These are phyloP conservation scores for Rachycentron canadum DNA, from an alignment of 2,797 vertebrate species.

Conservation along the genomic window DNA sequence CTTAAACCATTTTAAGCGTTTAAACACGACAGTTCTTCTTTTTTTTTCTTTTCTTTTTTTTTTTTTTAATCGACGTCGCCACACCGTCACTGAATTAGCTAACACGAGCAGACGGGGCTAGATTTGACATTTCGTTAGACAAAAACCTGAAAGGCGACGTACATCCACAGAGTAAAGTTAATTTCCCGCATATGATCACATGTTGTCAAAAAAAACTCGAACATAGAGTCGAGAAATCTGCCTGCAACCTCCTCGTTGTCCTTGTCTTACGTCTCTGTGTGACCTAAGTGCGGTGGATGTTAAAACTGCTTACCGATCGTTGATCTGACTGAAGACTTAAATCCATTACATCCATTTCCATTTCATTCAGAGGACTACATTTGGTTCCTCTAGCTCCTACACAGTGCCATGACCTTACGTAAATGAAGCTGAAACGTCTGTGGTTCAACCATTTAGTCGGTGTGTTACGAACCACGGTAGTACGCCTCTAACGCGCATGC, in stretches of 20 bases:
- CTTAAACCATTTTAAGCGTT: neutral
- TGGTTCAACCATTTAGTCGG: slow-evolving; percentile 31
- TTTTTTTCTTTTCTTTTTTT: no score
- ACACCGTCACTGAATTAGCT: neutral
- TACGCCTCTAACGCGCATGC: slow-evolving; percentile 50
- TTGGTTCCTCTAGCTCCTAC: rapidly evolving
- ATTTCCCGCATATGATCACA: no score
- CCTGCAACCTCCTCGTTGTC: no score
- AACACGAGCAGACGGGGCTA: neutral
- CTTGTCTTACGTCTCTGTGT: neutral
- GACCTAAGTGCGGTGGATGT: no score
- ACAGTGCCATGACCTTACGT: slow-evolving; percentile 1
- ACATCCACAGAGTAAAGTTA: neutral
- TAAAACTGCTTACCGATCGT: slow-evolving; percentile 27
- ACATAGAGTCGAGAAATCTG: no score
- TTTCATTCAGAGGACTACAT: slow-evolving; percentile 34
- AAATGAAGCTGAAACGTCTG: neutral
- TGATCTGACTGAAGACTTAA: neutral
- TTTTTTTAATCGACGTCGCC: no score
- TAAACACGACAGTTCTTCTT: rapidly evolving
- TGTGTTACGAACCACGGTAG: rapidly evolving
- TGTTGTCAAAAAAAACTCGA: no score
- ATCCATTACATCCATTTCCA: slow-evolving; percentile 42
- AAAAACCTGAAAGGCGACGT: rapidly evolving
- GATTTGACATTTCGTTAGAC: rapidly evolving